phyloP scores from a whole-genome alignment of 2,888 invertebrate genomes.

The Phoenoteleia sp. region DNA sequence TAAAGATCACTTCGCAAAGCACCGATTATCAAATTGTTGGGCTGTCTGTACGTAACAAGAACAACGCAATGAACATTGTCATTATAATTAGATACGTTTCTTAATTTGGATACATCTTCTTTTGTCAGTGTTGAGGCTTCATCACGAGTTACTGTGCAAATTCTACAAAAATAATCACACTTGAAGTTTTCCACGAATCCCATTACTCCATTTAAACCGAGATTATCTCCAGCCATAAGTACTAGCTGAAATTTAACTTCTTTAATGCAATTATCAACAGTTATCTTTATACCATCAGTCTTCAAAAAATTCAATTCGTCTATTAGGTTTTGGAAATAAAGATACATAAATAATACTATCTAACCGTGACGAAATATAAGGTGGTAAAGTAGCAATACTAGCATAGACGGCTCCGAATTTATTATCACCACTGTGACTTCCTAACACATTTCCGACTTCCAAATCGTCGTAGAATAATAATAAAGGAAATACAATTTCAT shows the following conservation, averaged over 20 bases:
- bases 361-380: too few relatives aligned
- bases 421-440: too few relatives aligned
- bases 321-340: not conserved
- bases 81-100: constrained; percentile 65
- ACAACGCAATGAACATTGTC: constrained; percentile 49
- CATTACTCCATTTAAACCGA: not conserved
- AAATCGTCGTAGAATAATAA: not conserved
- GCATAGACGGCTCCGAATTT: too few relatives aligned
- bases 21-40: constrained; percentile 73
- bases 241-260: not conserved
- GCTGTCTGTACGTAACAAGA: constrained; percentile 8
- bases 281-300: not conserved
- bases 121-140: too few relatives aligned
- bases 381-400: too few relatives aligned
- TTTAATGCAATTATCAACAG: not conserved
- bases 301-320: not conserved
- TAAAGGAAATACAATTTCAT: not conserved
- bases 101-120: too few relatives aligned
- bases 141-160: too few relatives aligned
- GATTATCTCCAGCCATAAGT: not conserved
- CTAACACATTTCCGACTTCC: not conserved
- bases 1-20: constrained; percentile 56
- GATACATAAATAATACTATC: not conserved
- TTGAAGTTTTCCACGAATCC: not conserved
- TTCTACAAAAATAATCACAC: too few relatives aligned